A percentile compares a stretch with the other conserved stretches of the same genome.
Evolutionary conservation across 2,113 vertebrate species (phyloP).

Genomic region (Hypomesus transpacificus): DNA sequence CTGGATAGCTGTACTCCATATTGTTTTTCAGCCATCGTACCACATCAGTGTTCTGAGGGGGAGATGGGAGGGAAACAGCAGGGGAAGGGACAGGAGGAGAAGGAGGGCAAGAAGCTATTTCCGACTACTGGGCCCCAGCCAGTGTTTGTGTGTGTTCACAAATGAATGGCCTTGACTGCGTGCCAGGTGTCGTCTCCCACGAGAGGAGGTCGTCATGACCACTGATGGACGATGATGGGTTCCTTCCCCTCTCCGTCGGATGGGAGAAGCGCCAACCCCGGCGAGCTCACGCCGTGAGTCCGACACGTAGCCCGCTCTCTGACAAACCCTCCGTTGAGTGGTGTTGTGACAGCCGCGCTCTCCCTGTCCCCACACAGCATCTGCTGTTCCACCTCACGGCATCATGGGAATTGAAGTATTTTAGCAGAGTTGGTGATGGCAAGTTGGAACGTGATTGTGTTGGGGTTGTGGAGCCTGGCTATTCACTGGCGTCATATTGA

Average conservation of each 20-base stretch:
- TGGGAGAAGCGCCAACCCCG: slow-evolving; percentile 20
- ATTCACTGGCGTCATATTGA: neutral
- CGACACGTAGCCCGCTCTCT: slow-evolving; percentile 23
- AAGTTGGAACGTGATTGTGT: slow-evolving; percentile 12
- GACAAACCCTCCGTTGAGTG: slow-evolving; percentile 2
- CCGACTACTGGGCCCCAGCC: slow-evolving; percentile 13
- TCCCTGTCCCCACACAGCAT: neutral
- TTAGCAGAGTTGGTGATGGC: neutral
- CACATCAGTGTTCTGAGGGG: slow-evolving; percentile 12
- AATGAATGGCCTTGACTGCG: slow-evolving; percentile 41
- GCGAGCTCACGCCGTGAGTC: neutral
- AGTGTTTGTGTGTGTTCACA: slow-evolving; percentile 37
- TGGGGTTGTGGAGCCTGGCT: slow-evolving; percentile 15
- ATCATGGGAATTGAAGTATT: slow-evolving; percentile 5
- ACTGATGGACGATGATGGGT: slow-evolving; percentile 56
- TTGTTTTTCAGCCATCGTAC: slow-evolving; percentile 33
- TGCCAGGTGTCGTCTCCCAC: slow-evolving; percentile 39
- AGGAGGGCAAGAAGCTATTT: slow-evolving; percentile 28
- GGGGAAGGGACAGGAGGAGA: slow-evolving; percentile 14
- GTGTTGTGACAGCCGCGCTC: neutral
- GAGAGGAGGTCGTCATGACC: slow-evolving; percentile 51
- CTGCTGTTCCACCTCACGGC: neutral
- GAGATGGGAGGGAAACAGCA: neutral
- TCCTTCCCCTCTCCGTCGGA: slow-evolving; percentile 24
- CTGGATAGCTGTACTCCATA: slow-evolving; percentile 28